Base-by-base conservation (phyloP, 1,140 invertebrate genomes). In the Sycophila sp. region DNA sequence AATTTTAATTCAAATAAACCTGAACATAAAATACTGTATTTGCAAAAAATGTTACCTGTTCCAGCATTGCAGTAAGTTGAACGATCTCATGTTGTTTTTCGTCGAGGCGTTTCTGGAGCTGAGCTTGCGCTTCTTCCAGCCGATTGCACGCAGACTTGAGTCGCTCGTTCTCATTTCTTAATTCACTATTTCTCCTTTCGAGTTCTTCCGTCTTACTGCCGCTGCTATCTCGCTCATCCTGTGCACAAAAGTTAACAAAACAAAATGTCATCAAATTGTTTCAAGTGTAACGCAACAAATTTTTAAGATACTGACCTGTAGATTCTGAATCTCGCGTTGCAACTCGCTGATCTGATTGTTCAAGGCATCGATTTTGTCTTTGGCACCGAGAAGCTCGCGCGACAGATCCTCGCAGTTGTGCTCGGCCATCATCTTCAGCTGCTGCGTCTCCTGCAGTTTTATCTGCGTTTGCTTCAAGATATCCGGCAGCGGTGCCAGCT, bases 391-490 rank as follows among this genome's bases (percentile, higher is more conserved):
- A 17, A 91, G 76, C 74, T 92, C 90, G 24, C 88, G 81, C 0
- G 87, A 85, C 0, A 92, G 76, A 65, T 91, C 87, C 71, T 90
- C 89, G 19, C 88, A 89, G 70, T 89, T 91, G 38, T 89, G 85
- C 73, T 92, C 90, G 0, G 89, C 88, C 2, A 90, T 76, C 4
- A 89, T 78, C 69, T 91, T 89, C 73, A 89, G 83, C 66, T 92
- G 91, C 76, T 92, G 91, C 0, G 89, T 87, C 77, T 93, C 91
- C 73, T 92, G 91, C 7, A 93, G 74, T 75, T 92, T 91, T 24
- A 90, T 76, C 80, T 93, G 92, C 1, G 92, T 92, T 47, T 91
- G 89, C 77, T 92, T 93, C 42, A 94, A 78, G 10, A 93, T 86
- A 74, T 93, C 91, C 1, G 92, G 92, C 11, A 93, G 87, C 0